These are phyloP conservation scores for Tetragonula carbonaria DNA, from an alignment of 2,888 invertebrate species.

Conservation along the genomic window DNA sequence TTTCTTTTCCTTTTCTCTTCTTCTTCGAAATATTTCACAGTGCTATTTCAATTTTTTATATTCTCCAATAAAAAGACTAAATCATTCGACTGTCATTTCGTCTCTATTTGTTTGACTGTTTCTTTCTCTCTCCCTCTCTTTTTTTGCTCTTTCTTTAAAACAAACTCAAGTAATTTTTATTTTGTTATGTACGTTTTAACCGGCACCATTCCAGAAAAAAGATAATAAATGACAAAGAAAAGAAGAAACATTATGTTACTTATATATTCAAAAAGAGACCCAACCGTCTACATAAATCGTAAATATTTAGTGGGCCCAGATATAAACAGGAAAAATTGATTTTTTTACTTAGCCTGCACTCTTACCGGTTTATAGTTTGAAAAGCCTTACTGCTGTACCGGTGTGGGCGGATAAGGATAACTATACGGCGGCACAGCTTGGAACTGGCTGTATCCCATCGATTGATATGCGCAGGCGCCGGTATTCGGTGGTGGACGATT, in stretches of 20 bases:
- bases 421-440: slow-evolving; percentile 88
- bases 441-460: slow-evolving; percentile 89
- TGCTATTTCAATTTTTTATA: not conserved
- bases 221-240: slow-evolving; percentile 74
- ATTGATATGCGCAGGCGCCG: slow-evolving; percentile 87
- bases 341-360: slow-evolving; percentile 68
- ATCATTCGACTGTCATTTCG: not conserved
- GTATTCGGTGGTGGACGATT: slow-evolving; percentile 86
- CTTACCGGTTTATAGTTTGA: slow-evolving; percentile 63
- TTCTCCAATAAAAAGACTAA: not conserved
- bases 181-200: not conserved
- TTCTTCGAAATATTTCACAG: too few species aligned
- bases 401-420: slow-evolving; percentile 87
- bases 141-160: not conserved
- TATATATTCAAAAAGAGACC: slow-evolving; percentile 62
- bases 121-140: too few species aligned
- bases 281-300: slow-evolving; percentile 64
- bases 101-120: not conserved
- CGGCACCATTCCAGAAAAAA: slow-evolving; percentile 76
- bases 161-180: not conserved
- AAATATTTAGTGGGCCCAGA: slow-evolving; percentile 58
- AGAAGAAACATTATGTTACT: slow-evolving; percentile 67
- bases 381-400: slow-evolving; percentile 89
- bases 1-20: not conserved
- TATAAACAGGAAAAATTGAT: slow-evolving; percentile 59